Evolutionary conservation across 2,888 invertebrate species (phyloP), one percentile per base, ranked within the genome.

Genomic region (Melangyna quadrimaculata): DNA sequence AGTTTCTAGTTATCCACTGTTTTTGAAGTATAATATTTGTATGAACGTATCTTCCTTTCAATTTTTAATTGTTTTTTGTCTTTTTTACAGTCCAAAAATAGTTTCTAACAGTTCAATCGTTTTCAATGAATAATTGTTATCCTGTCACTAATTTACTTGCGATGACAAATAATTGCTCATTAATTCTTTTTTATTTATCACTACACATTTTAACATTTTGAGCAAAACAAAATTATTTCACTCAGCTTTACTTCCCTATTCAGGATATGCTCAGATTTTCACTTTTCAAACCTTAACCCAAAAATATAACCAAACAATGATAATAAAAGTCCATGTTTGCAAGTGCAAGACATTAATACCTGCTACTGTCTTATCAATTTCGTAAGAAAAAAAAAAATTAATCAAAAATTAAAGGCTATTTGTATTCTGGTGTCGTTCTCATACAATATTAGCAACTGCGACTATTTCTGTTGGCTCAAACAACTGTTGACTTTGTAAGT

Each of bases 381-480:
- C 14, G 0, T 10, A 29, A 7, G 17, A 2, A 29, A 45, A 71
- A 74, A 51, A 35, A 35, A 22, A 67, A 74, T 70, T 80, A 45
- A 71, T 71, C 43, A 35, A 35, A 22, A 67, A 74, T 70, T 80
- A 61, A 35, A 55, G 48, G 12, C 71, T 3, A 79, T 84, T 84
- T 22, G 55, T 77, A 84, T 84, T 84, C 84, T 53, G 7, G 0
- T 24, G 55, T n/a, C 75, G 75, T 84, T 45, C 10, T 6, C 61
- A n/a, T n/a, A 35, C 22, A 63, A 32, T 71, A 61, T 71, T 75
- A 65, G 79, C 71, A 67, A 32, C 51, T 35, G 19, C 22, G 59
- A 72, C 61, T 59, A 37, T 61, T 59, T 10, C 48, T 29, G 67
- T 77, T 53, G 40, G 43, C 69, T 51, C 53, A 67, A 84, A 69